A percentile compares a stretch with the other conserved stretches of the same genome.
phyloP scores from a whole-genome alignment of 2,888 invertebrate species.

The Mesorhabditis spiculigera region DNA sequence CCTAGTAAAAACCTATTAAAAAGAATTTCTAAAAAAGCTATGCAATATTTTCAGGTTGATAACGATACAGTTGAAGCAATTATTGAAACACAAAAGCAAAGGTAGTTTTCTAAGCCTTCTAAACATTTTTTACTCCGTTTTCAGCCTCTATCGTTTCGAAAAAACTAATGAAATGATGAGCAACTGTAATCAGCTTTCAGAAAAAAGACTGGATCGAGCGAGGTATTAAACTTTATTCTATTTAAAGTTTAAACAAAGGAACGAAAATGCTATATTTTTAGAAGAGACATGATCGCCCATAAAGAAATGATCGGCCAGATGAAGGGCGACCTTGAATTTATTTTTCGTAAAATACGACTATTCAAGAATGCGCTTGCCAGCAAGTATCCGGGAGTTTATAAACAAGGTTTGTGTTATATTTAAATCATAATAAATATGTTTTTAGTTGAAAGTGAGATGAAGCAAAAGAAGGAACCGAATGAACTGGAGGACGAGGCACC shows the following conservation, averaged over 20 bases:
- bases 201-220: constrained; percentile 79
- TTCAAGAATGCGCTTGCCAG: constrained; percentile 46
- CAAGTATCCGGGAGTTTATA: constrained; percentile 46
- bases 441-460: too few relatives aligned
- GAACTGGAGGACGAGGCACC: too few relatives aligned
- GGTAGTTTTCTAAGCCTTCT: constrained; percentile 22
- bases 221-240: constrained; percentile 57
- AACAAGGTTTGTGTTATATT: constrained; percentile 25
- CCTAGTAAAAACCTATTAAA: too few relatives aligned
- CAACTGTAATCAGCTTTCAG: constrained; percentile 90
- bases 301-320: constrained; percentile 76
- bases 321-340: constrained; percentile 88
- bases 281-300: constrained; percentile 82
- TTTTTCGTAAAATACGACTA: constrained; percentile 81
- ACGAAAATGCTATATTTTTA: not conserved
- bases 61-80: constrained; percentile 45
- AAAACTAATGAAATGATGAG: constrained; percentile 98
- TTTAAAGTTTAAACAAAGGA: not conserved
- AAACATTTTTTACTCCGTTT: constrained; percentile 14
- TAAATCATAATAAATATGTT: too few relatives aligned
- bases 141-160: constrained; percentile 79
- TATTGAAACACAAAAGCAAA: constrained; percentile 45
- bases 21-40: too few relatives aligned
- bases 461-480: too few relatives aligned
- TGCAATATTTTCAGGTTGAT: constrained; percentile 37